Conservation (phyloP, 2,113 vertebrate species). For the Mungos mungo region DNA sequence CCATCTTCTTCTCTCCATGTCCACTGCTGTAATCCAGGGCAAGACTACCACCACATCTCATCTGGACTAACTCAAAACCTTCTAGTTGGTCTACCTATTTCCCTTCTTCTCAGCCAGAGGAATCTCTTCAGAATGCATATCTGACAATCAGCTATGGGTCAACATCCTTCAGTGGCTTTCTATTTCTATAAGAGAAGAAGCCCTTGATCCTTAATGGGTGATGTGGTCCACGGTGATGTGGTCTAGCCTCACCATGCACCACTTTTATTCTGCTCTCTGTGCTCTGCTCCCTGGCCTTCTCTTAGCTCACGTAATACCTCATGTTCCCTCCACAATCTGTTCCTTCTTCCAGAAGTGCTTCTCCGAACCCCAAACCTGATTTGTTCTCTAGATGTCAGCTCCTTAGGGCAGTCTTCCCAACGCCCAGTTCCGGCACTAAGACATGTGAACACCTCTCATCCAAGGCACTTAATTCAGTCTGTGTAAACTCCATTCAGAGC, state of each 20-base stretch:
- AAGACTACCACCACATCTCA: neutral
- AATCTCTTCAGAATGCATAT: neutral
- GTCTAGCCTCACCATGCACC: neutral
- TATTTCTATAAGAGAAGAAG: neutral
- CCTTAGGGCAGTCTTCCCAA: neutral
- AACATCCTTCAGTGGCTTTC: neutral
- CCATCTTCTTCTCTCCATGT: neutral
- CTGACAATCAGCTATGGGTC: neutral
- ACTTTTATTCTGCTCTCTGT: neutral
- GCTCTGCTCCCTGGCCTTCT: neutral
- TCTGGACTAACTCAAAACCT: neutral
- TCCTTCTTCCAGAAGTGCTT: neutral
- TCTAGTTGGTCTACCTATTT: neutral
- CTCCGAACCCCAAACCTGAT: neutral
- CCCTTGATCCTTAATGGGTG: neutral
- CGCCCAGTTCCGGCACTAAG: neutral
- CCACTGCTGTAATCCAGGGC: neutral
- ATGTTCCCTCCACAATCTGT: neutral
- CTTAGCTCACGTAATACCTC: neutral
- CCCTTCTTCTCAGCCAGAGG: neutral
- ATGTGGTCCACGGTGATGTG: too few species aligned
- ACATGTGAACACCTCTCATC: neutral
- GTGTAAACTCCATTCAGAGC: too few species aligned
- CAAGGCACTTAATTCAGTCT: neutral
- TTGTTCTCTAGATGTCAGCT: neutral